Evolutionary conservation across 1,140 invertebrate genomes (phyloP).

Genomic region (Polyergus mexicanus): DNA sequence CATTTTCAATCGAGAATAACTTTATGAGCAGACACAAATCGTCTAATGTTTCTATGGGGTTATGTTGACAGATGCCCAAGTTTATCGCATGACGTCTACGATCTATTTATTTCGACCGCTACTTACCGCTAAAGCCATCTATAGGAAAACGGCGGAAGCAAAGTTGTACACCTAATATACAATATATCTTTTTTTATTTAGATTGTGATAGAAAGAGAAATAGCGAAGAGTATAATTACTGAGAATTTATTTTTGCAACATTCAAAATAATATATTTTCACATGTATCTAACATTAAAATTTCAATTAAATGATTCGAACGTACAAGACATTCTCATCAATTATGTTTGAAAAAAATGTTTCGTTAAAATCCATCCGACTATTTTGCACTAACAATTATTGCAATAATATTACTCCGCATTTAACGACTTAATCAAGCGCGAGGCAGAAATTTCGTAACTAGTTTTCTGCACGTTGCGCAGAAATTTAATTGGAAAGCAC

Average conservation of each 20-base stretch:
- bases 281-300: neutral
- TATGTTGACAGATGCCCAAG: too few relatives aligned
- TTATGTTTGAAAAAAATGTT: neutral
- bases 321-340: neutral
- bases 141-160: too few relatives aligned
- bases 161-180: too few relatives aligned
- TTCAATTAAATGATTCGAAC: neutral
- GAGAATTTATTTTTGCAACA: neutral
- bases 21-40: too few relatives aligned
- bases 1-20: too few relatives aligned
- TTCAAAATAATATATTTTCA: neutral
- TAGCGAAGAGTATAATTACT: neutral
- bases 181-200: neutral
- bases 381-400: neutral
- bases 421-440: constrained; percentile 7
- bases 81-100: too few relatives aligned
- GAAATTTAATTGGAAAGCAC: constrained; percentile 34
- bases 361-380: neutral
- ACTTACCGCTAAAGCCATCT: too few relatives aligned
- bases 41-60: too few relatives aligned
- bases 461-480: neutral
- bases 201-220: neutral
- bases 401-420: neutral
- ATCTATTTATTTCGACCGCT: too few relatives aligned
- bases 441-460: constrained; percentile 21